Evolutionary conservation across 2,797 vertebrate genomes (phyloP).

Genomic region (Meda fulgida): DNA sequence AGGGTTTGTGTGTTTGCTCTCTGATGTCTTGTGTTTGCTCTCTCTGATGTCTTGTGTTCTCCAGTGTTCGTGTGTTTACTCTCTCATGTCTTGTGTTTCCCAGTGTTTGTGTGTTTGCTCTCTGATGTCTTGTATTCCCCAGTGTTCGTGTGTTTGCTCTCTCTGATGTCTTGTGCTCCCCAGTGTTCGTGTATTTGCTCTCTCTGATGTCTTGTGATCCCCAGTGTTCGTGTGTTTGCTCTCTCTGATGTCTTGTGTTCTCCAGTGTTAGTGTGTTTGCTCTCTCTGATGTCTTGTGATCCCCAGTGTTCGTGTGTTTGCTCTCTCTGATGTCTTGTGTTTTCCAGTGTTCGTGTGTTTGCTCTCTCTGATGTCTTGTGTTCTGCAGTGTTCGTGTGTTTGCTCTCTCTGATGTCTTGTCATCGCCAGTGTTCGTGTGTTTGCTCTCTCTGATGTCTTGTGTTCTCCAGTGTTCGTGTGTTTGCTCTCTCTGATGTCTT

Average conservation of each 20-base stretch:
- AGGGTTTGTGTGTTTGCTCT: neutral
- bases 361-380: neutral
- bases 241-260: too few species aligned
- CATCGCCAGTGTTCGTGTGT: neutral
- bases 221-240: neutral
- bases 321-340: too few species aligned
- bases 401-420: neutral
- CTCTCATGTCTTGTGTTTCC: neutral
- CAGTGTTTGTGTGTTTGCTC: neutral
- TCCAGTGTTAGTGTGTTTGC: neutral
- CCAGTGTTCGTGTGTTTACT: neutral
- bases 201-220: too few species aligned
- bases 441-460: neutral
- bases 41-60: neutral
- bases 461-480: neutral
- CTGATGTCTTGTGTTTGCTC: neutral
- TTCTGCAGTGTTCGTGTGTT: neutral
- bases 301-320: neutral
- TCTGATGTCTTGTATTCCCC: neutral
- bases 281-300: too few species aligned
- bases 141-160: neutral
- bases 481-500: neutral
- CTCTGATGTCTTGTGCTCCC: too few species aligned
- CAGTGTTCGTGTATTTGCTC: neutral
- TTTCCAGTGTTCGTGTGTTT: neutral